Conservation (phyloP, 1,140 invertebrate genomes). For the Drosophila navojoa region DNA sequence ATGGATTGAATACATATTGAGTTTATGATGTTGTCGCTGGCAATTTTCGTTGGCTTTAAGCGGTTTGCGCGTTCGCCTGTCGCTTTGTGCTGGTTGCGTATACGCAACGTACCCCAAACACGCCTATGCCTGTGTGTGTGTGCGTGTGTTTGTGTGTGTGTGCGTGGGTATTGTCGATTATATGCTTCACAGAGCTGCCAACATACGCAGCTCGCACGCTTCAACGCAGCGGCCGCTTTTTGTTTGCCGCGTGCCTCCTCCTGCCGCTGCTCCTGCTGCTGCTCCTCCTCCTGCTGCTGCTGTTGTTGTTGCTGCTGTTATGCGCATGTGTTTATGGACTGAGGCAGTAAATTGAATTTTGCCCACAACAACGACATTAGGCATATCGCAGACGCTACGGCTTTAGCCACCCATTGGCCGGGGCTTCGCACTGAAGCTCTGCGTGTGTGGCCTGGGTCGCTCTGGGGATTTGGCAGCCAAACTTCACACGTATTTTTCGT, state of each 20-base stretch:
- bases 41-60: slow-evolving; percentile 80
- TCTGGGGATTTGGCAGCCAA: slow-evolving; percentile 23
- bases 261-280: slow-evolving; percentile 4
- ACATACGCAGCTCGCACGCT: slow-evolving; percentile 59
- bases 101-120: slow-evolving; percentile 57
- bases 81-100: slow-evolving; percentile 62
- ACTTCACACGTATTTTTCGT: slow-evolving; percentile 7
- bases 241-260: slow-evolving; percentile 28
- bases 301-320: slow-evolving; percentile 2
- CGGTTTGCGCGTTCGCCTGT: slow-evolving; percentile 62
- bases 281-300: slow-evolving; percentile 6
- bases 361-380: slow-evolving; percentile 78
- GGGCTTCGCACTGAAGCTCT: not conserved
- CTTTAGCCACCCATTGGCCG: slow-evolving; percentile 15
- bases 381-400: slow-evolving; percentile 56
- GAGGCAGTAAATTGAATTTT: slow-evolving; percentile 80
- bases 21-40: slow-evolving; percentile 81
- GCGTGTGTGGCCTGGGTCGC: not conserved
- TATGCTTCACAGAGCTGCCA: slow-evolving; percentile 76
- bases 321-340: slow-evolving; percentile 67
- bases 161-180: slow-evolving; percentile 68
- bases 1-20: slow-evolving; percentile 80
- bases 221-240: slow-evolving; percentile 52
- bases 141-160: slow-evolving; percentile 3
- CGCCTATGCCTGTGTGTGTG: no score